Conservation (phyloP, 2,113 vertebrate genomes). For the Falco punctatus region DNA sequence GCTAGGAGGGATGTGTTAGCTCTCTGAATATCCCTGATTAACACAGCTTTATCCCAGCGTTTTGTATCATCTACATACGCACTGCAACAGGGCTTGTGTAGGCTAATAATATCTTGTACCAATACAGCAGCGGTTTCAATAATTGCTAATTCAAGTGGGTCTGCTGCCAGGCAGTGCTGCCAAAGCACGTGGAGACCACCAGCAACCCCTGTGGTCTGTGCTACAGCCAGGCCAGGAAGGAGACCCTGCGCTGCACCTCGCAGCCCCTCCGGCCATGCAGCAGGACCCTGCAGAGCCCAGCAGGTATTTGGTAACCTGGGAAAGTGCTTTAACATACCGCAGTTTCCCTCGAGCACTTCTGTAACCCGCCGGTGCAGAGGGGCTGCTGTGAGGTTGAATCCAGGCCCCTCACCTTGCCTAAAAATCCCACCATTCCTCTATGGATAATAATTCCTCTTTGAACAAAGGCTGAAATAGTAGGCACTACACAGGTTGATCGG, state of each 20-base stretch:
- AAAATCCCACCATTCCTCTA: background rate
- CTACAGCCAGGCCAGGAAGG: background rate
- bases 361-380: background rate
- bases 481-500: background rate
- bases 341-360: background rate
- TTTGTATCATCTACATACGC: background rate
- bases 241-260: background rate
- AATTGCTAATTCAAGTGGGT: rapidly evolving
- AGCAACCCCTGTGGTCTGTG: background rate
- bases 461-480: background rate
- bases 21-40: constrained; percentile 12
- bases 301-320: background rate
- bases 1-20: background rate
- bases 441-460: background rate
- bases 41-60: background rate
- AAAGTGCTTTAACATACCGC: background rate
- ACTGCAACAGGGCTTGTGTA: background rate
- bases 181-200: rapidly evolving
- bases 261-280: background rate
- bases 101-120: background rate
- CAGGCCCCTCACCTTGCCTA: background rate
- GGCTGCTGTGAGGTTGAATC: background rate
- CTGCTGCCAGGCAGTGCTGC: background rate
- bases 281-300: background rate
- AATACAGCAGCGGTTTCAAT: rapidly evolving